Percentiles rank a stretch among this genome's conserved stretches.
These are phyloP conservation scores for Erythrocercus mccallii DNA, from an alignment of 2,113 vertebrate species.

Conservation along the genomic window DNA sequence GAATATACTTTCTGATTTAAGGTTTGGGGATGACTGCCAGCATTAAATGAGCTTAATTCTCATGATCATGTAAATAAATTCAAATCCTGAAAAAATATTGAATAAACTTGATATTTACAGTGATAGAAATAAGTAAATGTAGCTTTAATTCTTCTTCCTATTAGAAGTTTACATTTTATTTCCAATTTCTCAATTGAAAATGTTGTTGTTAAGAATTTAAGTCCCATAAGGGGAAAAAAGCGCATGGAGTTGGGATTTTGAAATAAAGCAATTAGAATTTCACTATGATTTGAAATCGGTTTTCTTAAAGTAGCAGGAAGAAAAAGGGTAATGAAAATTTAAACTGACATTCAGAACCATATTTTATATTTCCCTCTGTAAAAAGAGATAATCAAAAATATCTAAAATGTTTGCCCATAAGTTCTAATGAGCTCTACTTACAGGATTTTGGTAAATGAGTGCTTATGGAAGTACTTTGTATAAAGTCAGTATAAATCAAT, in stretches of 20 bases:
- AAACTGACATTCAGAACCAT: background rate
- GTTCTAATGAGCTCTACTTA: conserved; percentile 7
- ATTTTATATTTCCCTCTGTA: background rate
- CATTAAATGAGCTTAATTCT: background rate
- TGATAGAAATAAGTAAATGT: background rate
- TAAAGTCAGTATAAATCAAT: background rate
- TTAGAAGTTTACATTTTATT: background rate
- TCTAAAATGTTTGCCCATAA: conserved; percentile 1
- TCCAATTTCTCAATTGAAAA: background rate
- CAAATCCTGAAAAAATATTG: background rate
- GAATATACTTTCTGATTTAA: background rate
- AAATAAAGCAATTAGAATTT: background rate
- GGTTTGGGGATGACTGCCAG: background rate
- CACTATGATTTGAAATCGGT: background rate
- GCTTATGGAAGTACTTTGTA: background rate
- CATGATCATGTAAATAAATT: background rate
- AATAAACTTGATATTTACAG: background rate
- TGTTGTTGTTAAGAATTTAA: background rate
- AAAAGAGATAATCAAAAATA: background rate
- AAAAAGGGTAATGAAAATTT: background rate
- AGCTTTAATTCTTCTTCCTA: background rate
- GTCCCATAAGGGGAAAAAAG: background rate
- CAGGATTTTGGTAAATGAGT: background rate
- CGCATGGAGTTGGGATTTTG: background rate
- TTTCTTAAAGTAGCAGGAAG: background rate